A percentile compares a stretch with the other conserved stretches of the same genome.
Evolutionary conservation across 2,797 vertebrate genomes (phyloP).

Genomic region (Gephyroberyx darwinii): DNA sequence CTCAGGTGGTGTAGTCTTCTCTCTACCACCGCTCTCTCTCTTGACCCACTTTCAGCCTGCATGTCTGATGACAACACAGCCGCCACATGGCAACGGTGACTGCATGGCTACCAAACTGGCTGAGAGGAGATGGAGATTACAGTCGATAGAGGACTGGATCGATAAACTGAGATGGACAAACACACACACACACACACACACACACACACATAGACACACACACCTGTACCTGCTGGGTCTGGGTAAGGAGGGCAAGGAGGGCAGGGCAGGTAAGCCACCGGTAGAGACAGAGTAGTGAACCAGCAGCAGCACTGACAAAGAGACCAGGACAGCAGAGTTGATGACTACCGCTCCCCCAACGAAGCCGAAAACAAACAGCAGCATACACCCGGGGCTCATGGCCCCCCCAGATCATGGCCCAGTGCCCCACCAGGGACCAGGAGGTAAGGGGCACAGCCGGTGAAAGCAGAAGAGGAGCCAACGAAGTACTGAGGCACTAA

Average conservation of each 20-base stretch:
- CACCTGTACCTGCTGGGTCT: conserved; percentile 90
- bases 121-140: neutral
- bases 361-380: conserved; percentile 99
- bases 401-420: conserved; percentile 84
- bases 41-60: conserved; percentile 63
- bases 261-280: conserved; percentile 84
- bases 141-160: neutral
- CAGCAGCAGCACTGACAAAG: conserved; percentile 96
- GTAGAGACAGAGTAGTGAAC: conserved; percentile 98
- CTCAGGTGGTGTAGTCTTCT: conserved; percentile 4
- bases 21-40: conserved; percentile 16
- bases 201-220: neutral
- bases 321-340: conserved; percentile 97
- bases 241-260: conserved; percentile 90
- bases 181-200: neutral
- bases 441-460: conserved; percentile 41
- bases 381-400: conserved; percentile 99
- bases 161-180: neutral
- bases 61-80: conserved; percentile 37
- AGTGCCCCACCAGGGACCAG: conserved; percentile 58
- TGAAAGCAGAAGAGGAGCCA: conserved; percentile 1
- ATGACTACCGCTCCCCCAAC: conserved; percentile 99
- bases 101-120: conserved; percentile 21
- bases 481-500: conserved; percentile 50
- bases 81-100: conserved; percentile 52